phyloP scores from a whole-genome alignment of 2,797 vertebrate genomes.

The Brachyrhaphis roseni region DNA sequence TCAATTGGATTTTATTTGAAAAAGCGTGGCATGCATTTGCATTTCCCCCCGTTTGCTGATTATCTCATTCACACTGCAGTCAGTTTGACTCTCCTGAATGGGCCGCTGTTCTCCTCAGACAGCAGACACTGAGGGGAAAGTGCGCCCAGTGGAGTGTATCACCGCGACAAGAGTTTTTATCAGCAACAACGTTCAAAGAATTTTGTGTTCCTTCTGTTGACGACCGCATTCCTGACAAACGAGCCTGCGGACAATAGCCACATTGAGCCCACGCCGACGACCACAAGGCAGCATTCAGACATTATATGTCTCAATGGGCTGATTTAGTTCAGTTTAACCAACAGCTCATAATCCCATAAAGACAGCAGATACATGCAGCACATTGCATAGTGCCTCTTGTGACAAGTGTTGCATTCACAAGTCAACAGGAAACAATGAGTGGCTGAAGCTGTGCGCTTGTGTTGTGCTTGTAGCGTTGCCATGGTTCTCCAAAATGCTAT shows the following conservation, averaged over 20 bases:
- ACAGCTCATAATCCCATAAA: slow-evolving; percentile 45
- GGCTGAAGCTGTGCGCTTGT: slow-evolving; percentile 5
- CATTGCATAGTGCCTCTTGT: slow-evolving; percentile 49
- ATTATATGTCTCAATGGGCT: slow-evolving; percentile 75
- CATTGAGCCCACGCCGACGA: slow-evolving; percentile 77
- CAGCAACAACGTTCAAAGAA: slow-evolving; percentile 67
- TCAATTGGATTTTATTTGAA: not conserved
- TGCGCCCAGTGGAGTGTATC: slow-evolving; percentile 49
- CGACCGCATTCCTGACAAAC: slow-evolving; percentile 67
- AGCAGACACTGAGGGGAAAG: slow-evolving; percentile 21
- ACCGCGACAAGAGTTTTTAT: slow-evolving; percentile 68
- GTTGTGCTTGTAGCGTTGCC: slow-evolving; percentile 4
- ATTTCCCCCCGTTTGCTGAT: not conserved
- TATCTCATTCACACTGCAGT: not conserved
- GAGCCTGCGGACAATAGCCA: slow-evolving; percentile 70
- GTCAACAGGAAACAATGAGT: slow-evolving; percentile 17
- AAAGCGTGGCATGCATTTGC: not conserved
- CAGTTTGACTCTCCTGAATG: slow-evolving; percentile 55
- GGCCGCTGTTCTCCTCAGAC: slow-evolving; percentile 35
- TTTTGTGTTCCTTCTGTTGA: slow-evolving; percentile 64
- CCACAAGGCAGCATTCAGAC: slow-evolving; percentile 68
- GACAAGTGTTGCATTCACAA: slow-evolving; percentile 52
- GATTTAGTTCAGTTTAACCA: slow-evolving; percentile 76
- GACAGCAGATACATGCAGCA: slow-evolving; percentile 31
- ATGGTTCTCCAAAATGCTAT: not conserved